phyloP scores from a whole-genome alignment of 2,113 vertebrate species.

The Chaetorhynchus papuensis region DNA sequence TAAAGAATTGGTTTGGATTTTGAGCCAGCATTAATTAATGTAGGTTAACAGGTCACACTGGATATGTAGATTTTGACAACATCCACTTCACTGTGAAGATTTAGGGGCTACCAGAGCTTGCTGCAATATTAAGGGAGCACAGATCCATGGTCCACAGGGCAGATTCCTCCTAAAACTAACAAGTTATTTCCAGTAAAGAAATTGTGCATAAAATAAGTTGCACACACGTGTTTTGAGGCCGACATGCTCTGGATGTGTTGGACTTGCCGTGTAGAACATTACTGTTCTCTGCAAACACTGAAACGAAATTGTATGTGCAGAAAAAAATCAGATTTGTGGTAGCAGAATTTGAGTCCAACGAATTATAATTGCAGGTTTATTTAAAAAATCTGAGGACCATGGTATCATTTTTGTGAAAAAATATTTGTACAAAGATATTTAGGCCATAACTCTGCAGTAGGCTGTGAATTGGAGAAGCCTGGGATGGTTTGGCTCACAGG shows the following conservation, averaged over 20 bases:
- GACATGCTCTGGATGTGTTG: rapidly evolving
- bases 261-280: background rate
- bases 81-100: background rate
- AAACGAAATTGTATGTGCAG: background rate
- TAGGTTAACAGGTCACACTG: background rate
- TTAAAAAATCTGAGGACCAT: background rate
- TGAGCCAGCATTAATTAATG: background rate
- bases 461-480: background rate
- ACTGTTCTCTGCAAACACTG: background rate
- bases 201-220: background rate
- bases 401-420: background rate
- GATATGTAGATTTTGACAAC: background rate
- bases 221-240: background rate
- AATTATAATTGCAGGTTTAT: background rate
- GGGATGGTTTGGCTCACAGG: background rate
- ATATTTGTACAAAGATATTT: background rate
- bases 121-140: background rate
- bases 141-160: too few species aligned
- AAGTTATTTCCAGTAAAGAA: background rate
- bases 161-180: background rate
- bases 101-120: background rate
- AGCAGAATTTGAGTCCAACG: background rate
- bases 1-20: background rate
- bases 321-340: background rate
- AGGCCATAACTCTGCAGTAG: background rate